Evolutionary conservation across 2,113 vertebrate species (phyloP).

Genomic region (Hemiprocne comata): DNA sequence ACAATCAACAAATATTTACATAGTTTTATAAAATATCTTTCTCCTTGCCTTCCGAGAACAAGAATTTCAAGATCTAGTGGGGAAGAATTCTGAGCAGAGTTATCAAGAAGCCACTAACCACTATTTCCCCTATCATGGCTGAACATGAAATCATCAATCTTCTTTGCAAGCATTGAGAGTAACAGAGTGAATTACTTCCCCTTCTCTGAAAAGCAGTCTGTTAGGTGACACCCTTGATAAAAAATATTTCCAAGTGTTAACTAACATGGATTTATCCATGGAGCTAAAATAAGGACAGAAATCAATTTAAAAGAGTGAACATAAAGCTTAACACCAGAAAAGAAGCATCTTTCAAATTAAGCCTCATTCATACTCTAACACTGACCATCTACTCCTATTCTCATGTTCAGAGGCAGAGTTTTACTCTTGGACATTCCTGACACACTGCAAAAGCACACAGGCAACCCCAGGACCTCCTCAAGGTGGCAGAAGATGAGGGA

Average conservation of each 20-base stretch:
- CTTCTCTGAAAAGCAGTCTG: neutral
- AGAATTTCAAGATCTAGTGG: neutral
- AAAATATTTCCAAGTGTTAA: neutral
- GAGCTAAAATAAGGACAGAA: neutral
- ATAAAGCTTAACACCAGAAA: neutral
- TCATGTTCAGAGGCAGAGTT: neutral
- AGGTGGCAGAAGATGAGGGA: neutral
- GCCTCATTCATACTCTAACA: neutral
- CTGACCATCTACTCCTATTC: neutral
- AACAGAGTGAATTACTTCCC: neutral
- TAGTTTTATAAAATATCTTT: neutral
- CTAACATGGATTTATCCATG: neutral
- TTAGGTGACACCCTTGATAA: neutral
- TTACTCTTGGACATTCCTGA: neutral
- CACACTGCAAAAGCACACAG: neutral
- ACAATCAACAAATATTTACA: neutral
- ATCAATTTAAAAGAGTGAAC: neutral
- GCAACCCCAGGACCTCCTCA: neutral
- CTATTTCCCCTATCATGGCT: neutral
- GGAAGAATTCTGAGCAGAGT: neutral
- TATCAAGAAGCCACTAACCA: neutral
- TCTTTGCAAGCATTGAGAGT: neutral
- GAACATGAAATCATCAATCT: neutral
- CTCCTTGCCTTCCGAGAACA: neutral
- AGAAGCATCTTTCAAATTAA: neutral